Evolutionary conservation across 1,140 invertebrate species (phyloP), one percentile per base, ranked within the genome.

Genomic region (Drosophila mauritiana): DNA sequence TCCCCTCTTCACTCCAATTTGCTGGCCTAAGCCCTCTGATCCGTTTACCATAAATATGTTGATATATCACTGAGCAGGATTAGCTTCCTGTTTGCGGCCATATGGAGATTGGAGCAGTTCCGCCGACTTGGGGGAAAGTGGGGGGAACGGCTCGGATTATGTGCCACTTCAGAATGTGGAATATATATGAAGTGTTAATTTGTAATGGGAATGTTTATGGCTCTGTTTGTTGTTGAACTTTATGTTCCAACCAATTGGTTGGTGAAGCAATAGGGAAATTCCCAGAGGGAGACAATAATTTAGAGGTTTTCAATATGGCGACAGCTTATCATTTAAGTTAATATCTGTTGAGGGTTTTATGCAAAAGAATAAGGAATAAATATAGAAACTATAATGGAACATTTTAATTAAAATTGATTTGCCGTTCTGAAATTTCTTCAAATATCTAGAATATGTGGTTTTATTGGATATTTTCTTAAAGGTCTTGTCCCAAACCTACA

Each of bases 31-130:
- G 75, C 80, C 84, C 73, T 56, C 73, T 84, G 80, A 89, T 90
- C 85, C 80, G 68, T 89, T 89, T 90, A 90, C 84, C 84, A 89
- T 89, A 89, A 89, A 89, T 89, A 89, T 89, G 84, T 89, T 89
- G 84, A 89, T 89, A 89, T 89, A 89, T 89, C 84, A 78, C 84
- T 84, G 84, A 76, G 85, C 85, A 84, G 84, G 84, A 89, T 89
- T 89, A 89, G 84, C 80, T 84, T 90, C 82, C 85, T 85, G 80
- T 85, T 73, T 67, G 88, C 80, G 48, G 11, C 88, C 88, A 90
- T 90, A 86, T 90, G 88, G 88, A 81, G 82, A 17, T 57, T 36
- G 52, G 37, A n/a, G 40, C 45, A 31, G n/a, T 40, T 31, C 15
- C 36, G 17, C 1, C 4, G 17, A 51, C 15, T 15, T 12, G 56